phyloP scores from a whole-genome alignment of 2,797 vertebrate species.

The Rhinogobio ventralis region DNA sequence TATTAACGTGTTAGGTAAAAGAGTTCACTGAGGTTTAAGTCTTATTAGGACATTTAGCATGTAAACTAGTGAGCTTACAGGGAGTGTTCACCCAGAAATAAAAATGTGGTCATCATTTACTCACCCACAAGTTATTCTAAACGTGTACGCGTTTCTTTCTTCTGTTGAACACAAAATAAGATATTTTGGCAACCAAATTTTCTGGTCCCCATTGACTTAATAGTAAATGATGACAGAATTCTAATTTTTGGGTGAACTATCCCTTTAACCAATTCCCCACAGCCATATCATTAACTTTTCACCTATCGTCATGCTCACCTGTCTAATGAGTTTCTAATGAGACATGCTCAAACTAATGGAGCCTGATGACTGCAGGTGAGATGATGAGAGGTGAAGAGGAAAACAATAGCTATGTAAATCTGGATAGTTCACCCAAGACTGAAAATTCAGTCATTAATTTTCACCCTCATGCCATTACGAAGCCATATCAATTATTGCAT shows the following conservation, averaged over 20 bases:
- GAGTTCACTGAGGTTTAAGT: neutral
- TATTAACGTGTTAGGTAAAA: neutral
- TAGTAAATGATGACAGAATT: neutral
- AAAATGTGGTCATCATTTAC: neutral
- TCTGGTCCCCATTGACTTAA: neutral
- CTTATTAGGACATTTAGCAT: conserved; percentile 30
- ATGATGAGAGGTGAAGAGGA: conserved; percentile 11
- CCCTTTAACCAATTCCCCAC: conserved; percentile 21
- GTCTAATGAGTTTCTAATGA: conserved; percentile 51
- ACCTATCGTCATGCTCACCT: conserved; percentile 31
- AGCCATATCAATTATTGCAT: neutral
- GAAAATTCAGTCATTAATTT: neutral
- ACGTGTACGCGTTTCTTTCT: neutral
- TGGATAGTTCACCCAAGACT: neutral
- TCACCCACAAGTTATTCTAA: neutral
- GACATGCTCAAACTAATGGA: conserved; percentile 34
- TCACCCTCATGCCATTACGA: neutral
- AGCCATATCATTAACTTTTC: conserved; percentile 36
- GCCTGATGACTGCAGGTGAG: conserved; percentile 17
- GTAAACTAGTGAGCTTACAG: neutral
- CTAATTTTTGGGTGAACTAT: neutral
- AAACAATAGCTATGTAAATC: neutral
- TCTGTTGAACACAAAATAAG: neutral
- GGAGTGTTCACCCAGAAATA: neutral
- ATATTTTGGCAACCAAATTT: neutral